Base-by-base conservation (phyloP, 2,797 vertebrate genomes). In the Prunella strophiata region DNA sequence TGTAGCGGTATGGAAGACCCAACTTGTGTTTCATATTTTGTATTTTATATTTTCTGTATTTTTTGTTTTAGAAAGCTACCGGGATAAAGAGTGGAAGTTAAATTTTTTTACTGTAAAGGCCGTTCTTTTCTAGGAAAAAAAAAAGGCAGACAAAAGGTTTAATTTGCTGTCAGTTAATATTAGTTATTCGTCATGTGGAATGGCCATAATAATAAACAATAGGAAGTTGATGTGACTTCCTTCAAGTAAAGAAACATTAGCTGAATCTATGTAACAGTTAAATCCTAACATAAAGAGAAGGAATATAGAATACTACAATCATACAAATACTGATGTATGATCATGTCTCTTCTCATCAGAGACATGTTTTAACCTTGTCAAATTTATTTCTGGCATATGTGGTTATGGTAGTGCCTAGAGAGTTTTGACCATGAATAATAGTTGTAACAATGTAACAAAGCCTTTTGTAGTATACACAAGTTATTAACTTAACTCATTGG, bases 401-500 rank as follows among this genome's bases (percentile, higher is more conserved):
- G 30, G 62, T 94, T 96, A n/a, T 81, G 43, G 90, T 88, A 85
- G 59, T 32, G 58, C 62, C 51, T 84, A 50, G 84, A 78, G 66
- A 89, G 36, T 68, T 94, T 80, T 93, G 95, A 85, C 91, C 79
- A 27, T 88, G 73, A 78, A 47, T 84, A 94, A 82, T 65, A 72
- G 58, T 45, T 95, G 19, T 73, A 84, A 91, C 47, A 92, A 89
- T 85, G 32, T 75, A 96, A 75, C 75, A 85, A 81, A 78, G 54
- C 23, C n/a, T 83, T 89, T 75, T 92, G 43, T 73, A 77, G 18
- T 58, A 42, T 38, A 63, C 22, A 25, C 14, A 57, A 85, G 20
- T 80, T 83, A 80, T 36, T 93, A 62, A 70, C 36, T 70, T 79
- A 89, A 81, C 45, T 91, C 36, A 30, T 0, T 93, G 91, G 58